phyloP scores from a whole-genome alignment of 2,888 invertebrate species.

The Xanthostigma xanthostigma region DNA sequence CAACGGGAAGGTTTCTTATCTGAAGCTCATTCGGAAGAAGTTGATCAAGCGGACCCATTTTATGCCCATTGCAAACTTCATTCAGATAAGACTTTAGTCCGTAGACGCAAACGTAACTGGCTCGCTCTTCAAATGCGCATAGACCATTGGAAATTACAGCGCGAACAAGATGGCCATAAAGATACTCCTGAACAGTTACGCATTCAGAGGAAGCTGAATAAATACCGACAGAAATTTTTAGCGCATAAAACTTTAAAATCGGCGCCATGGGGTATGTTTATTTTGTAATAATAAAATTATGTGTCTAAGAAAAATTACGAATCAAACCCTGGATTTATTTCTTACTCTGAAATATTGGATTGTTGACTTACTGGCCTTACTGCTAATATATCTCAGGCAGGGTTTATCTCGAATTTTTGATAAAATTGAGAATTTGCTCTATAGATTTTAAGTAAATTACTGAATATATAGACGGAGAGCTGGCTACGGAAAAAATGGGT shows the following conservation, averaged over 20 bases:
- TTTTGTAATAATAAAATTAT: not conserved
- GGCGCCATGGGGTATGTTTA: slow-evolving; percentile 66
- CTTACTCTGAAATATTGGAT: not conserved
- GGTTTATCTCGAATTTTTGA: too few relatives aligned
- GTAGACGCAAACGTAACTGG: slow-evolving; percentile 69
- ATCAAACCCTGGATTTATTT: too few relatives aligned
- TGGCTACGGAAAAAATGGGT: too few relatives aligned
- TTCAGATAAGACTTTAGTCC: slow-evolving; percentile 78
- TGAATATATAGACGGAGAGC: too few relatives aligned
- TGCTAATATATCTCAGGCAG: not conserved
- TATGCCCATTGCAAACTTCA: slow-evolving; percentile 94
- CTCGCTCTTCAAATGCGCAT: slow-evolving; percentile 72
- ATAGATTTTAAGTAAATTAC: too few relatives aligned
- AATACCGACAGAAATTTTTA: slow-evolving; percentile 72
- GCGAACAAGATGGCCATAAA: slow-evolving; percentile 43
- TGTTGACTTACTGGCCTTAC: slow-evolving; percentile 1
- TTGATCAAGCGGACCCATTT: slow-evolving; percentile 89
- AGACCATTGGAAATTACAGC: slow-evolving; percentile 43
- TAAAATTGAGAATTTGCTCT: too few relatives aligned
- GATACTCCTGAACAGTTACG: slow-evolving; percentile 54
- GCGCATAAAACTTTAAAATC: slow-evolving; percentile 56
- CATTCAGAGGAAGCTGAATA: slow-evolving; percentile 66
- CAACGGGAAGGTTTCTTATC: slow-evolving; percentile 85
- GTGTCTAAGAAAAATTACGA: too few relatives aligned
- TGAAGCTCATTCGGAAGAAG: slow-evolving; percentile 82